Evolutionary conservation across 2,797 vertebrate genomes (phyloP), one percentile per base, ranked within the genome.

Genomic region (Sebastes kiyomatsui): DNA sequence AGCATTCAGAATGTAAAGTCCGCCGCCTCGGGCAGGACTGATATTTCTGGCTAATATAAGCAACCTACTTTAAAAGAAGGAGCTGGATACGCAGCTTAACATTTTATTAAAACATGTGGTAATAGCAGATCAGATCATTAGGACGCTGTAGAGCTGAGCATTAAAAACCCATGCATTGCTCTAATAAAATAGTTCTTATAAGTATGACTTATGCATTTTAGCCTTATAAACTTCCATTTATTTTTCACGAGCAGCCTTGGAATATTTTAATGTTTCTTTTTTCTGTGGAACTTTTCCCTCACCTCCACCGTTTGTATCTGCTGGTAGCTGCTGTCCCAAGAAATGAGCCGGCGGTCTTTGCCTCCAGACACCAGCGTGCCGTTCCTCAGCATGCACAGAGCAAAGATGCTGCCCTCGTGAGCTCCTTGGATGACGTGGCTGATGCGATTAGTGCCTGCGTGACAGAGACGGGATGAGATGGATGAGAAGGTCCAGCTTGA

Each of bases 351-450:
- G 38, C 97, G 95, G 91, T 99, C 99, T 89, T 99, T 99, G 18
- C 99, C 98, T 84, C 99, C 99, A 0, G 99, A 99, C 72, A 99
- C 96, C 85, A 99, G 91, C 0, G 97, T 98, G 79, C 98, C 97
- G 1, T 98, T 97, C 92, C 98, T 95, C 88, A 99, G 90, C 97
- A 98, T 99, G 83, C 97, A 99, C 92, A 99, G 96, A 12, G 98
- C 95, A 93, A 99, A 99, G 92, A 99, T 97, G 76, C 98, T 99
- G 20, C 97, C 98, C 84, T 98, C 97, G 0, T 99, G 99, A 83
- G 99, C 99, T 32, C 97, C 98, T 82, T 97, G 97, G 85, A 99
- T 92, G 74, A 96, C 97, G 0, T 97, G 96, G 94, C 97, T 98
- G 94, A 99, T 99, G 61, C 99, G 97, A 91, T 99, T 99, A 77